Evolutionary conservation across 2,888 invertebrate genomes (phyloP).

Genomic region (Drosophila tripunctata): DNA sequence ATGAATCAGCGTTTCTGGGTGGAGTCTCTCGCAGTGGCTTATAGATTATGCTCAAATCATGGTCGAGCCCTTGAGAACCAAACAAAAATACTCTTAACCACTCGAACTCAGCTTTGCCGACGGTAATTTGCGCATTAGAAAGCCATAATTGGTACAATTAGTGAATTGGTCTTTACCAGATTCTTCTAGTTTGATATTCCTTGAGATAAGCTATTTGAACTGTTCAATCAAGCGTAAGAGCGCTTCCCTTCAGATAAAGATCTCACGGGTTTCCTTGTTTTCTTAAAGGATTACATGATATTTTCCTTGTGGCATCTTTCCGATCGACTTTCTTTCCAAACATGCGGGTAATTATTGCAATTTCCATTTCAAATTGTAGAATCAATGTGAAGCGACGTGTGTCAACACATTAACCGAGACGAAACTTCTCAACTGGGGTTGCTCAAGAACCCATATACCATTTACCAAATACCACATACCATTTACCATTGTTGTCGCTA

Average conservation of each 20-base stretch:
- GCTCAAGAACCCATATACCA: constrained; percentile 40
- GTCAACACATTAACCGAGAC: constrained; percentile 26
- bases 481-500: constrained; percentile 34
- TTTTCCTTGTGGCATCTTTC: constrained; percentile 13
- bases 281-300: constrained; percentile 70
- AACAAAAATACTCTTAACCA: constrained; percentile 2
- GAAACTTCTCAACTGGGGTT: constrained; percentile 42
- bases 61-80: constrained; percentile 17
- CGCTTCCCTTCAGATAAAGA: constrained; percentile 25
- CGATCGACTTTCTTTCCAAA: constrained; percentile 27
- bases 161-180: constrained; percentile 24
- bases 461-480: not conserved
- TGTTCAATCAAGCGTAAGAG: constrained; percentile 56
- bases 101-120: constrained; percentile 26
- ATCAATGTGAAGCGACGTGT: constrained; percentile 23
- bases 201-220: constrained; percentile 39
- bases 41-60: constrained; percentile 33
- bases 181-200: constrained; percentile 16
- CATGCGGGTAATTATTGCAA: constrained; percentile 73
- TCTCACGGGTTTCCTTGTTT: constrained; percentile 41
- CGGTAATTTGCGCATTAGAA: constrained; percentile 60
- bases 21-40: constrained; percentile 48
- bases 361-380: constrained; percentile 36
- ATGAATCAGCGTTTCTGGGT: constrained; percentile 61
- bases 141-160: constrained; percentile 49